phyloP scores from a whole-genome alignment of 2,797 vertebrate species.

The Scyliorhinus canicula region DNA sequence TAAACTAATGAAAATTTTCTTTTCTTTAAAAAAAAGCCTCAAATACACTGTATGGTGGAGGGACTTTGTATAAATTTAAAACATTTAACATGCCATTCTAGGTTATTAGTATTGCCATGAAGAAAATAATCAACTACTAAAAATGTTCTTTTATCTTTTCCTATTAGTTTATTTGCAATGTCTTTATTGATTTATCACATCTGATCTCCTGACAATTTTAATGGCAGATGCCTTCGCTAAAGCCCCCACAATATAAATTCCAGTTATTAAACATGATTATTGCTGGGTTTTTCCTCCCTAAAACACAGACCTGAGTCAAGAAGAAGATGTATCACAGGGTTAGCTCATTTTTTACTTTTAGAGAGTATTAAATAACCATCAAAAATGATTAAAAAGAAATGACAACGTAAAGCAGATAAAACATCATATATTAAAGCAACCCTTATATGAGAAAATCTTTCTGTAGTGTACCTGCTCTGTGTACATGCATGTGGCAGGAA shows the following conservation, averaged over 20 bases:
- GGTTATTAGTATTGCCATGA: neutral
- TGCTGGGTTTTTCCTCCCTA: neutral
- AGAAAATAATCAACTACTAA: neutral
- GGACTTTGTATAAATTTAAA: neutral
- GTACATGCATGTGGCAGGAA: neutral
- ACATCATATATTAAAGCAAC: neutral
- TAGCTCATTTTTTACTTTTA: neutral
- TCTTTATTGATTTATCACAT: neutral
- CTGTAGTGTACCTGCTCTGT: neutral
- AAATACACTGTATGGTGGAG: neutral
- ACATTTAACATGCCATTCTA: slow-evolving; percentile 9
- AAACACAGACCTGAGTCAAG: neutral
- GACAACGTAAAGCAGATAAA: neutral
- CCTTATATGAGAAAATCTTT: slow-evolving; percentile 2
- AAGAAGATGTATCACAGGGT: neutral
- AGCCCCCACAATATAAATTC: slow-evolving; percentile 14
- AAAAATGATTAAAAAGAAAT: neutral
- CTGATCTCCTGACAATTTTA: slow-evolving; percentile 11
- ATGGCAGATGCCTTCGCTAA: neutral
- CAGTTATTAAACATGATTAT: slow-evolving; percentile 10
- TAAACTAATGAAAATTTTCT: neutral
- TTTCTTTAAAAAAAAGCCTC: neutral
- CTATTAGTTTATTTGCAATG: neutral
- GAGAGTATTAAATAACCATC: neutral
- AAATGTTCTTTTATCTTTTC: neutral